Evolutionary conservation across 23 tunicate genomes (phyloP).

Genomic region (Styela clava): DNA sequence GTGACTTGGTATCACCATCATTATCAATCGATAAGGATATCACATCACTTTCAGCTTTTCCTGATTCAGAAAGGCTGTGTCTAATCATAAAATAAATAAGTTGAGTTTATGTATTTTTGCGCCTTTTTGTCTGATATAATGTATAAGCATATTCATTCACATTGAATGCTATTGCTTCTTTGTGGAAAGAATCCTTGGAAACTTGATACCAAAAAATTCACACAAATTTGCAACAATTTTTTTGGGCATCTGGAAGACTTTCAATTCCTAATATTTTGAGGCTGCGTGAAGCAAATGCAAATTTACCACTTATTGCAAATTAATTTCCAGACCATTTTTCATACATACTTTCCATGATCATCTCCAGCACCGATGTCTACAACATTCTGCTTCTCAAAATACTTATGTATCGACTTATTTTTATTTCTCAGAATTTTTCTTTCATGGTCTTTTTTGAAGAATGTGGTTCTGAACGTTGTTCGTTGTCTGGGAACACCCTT

Average conservation of each 20-base stretch:
- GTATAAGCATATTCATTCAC: too few relatives aligned
- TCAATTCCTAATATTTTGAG: too few relatives aligned
- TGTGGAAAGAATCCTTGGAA: too few relatives aligned
- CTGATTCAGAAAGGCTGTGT: not conserved
- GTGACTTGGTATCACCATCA: not conserved
- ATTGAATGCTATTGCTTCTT: too few relatives aligned
- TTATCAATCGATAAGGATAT: not conserved
- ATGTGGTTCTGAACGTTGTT: conserved; percentile 55
- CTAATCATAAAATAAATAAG: not conserved
- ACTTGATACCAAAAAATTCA: too few relatives aligned
- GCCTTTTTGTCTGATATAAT: too few relatives aligned
- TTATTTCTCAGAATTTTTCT: conserved; percentile 37
- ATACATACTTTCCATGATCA: not conserved
- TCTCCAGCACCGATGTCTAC: not conserved
- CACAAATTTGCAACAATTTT: too few relatives aligned
- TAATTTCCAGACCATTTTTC: too few relatives aligned
- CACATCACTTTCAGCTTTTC: not conserved
- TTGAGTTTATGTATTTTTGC: too few relatives aligned
- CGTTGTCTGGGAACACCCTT: not conserved
- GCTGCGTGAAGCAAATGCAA: too few relatives aligned
- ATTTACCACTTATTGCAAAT: too few relatives aligned
- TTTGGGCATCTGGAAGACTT: too few relatives aligned
- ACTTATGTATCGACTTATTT: not conserved
- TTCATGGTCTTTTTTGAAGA: conserved; percentile 67
- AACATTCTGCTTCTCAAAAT: not conserved